Evolutionary conservation across 2,797 vertebrate genomes (phyloP).

Genomic region (Hirundo rustica): DNA sequence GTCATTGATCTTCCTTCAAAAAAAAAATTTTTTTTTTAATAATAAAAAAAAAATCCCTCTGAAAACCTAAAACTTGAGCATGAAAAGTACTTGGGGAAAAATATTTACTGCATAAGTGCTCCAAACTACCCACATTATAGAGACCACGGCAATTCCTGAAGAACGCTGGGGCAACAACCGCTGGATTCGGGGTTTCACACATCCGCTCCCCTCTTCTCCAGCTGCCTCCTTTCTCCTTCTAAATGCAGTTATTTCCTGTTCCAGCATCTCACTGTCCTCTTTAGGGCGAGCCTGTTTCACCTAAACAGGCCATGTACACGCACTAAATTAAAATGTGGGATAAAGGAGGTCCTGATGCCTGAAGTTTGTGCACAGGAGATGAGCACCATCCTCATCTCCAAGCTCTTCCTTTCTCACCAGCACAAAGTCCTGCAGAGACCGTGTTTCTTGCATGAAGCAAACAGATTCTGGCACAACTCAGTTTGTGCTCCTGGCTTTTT

Average conservation of each 20-base stretch:
- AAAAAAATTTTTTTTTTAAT: slow-evolving; percentile 17
- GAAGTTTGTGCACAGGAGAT: neutral
- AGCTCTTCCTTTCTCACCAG: neutral
- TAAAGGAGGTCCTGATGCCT: neutral
- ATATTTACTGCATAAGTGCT: slow-evolving; percentile 65
- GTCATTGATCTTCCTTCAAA: slow-evolving; percentile 67
- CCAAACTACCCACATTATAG: slow-evolving; percentile 63
- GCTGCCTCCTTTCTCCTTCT: slow-evolving; percentile 23
- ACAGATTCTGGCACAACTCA: neutral
- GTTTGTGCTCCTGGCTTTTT: neutral
- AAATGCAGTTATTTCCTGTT: neutral
- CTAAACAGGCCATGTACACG: neutral
- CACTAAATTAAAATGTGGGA: neutral
- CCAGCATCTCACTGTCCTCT: neutral
- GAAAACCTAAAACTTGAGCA: slow-evolving; percentile 29
- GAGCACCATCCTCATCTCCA: neutral
- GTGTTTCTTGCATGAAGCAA: neutral
- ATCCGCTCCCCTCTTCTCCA: neutral
- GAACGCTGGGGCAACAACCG: slow-evolving; percentile 16
- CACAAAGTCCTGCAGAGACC: neutral
- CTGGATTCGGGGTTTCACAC: neutral
- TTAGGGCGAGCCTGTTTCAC: neutral
- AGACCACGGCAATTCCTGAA: slow-evolving; percentile 48
- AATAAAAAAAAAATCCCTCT: slow-evolving; percentile 34
- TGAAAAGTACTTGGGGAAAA: slow-evolving; percentile 56